Evolutionary conservation across 2,888 invertebrate genomes (phyloP).

Genomic region (Yponomeuta cagnagella): DNA sequence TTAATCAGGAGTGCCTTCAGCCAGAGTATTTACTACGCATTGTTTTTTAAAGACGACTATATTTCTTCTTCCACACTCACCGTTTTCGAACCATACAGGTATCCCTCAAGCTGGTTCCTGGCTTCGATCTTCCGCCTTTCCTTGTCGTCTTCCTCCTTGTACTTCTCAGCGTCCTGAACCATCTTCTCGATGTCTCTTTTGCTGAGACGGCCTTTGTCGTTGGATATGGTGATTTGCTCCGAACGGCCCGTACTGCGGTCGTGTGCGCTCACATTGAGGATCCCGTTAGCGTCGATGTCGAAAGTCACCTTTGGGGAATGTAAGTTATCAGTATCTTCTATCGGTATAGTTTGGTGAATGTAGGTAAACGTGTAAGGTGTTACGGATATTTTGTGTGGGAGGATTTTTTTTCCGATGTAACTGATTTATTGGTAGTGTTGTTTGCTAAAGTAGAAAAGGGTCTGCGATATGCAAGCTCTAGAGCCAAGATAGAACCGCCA

Average conservation of each 20-base stretch:
- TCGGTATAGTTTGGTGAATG: neutral
- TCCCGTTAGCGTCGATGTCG: constrained; percentile 93
- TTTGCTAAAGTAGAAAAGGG: no score
- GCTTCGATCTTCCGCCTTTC: constrained; percentile 80
- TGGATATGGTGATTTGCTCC: constrained; percentile 89
- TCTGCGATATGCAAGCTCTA: no score
- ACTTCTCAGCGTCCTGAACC: constrained; percentile 87
- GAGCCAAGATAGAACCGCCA: no score
- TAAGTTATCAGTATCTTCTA: neutral
- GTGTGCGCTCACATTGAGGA: constrained; percentile 85
- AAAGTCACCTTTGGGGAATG: constrained; percentile 80
- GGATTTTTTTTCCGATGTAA: neutral
- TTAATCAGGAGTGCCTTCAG: no score
- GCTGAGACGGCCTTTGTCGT: constrained; percentile 89
- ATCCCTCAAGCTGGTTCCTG: constrained; percentile 86
- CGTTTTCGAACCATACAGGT: constrained; percentile 78
- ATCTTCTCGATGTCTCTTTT: constrained; percentile 93
- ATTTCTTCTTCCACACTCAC: constrained; percentile 30
- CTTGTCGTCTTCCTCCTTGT: constrained; percentile 83
- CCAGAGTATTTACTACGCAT: no score
- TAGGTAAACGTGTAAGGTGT: neutral
- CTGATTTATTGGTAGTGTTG: no score
- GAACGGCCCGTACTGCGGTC: constrained; percentile 87
- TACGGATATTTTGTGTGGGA: neutral
- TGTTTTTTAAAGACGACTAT: no score